Percentiles rank a stretch among this genome's conserved stretches.
phyloP scores from a whole-genome alignment of 2,888 invertebrate genomes.

The Ormyrus rosae region DNA sequence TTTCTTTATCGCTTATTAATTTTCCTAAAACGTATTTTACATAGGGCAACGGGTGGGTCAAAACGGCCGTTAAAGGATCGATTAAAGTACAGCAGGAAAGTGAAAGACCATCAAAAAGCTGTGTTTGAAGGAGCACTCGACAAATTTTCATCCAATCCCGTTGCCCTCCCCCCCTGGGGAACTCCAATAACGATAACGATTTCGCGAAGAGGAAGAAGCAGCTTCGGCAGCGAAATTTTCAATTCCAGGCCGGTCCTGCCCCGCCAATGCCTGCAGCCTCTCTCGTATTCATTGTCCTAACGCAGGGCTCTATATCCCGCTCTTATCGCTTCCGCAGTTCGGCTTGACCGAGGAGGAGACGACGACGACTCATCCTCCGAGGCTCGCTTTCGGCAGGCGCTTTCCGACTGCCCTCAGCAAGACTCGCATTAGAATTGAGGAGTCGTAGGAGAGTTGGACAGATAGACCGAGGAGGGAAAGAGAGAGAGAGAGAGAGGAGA shows the following conservation, averaged over 20 bases:
- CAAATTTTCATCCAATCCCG: constrained; percentile 47
- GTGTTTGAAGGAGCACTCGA: constrained; percentile 4
- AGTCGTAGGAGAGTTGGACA: constrained; percentile 26
- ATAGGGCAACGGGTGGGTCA: too few species aligned
- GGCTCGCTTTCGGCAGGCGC: constrained; percentile 7
- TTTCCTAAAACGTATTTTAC: too few species aligned
- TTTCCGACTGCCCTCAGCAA: constrained; percentile 27
- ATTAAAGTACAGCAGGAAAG: not conserved
- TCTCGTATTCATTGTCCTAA: constrained; percentile 49
- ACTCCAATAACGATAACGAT: constrained; percentile 53
- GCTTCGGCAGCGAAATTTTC: constrained; percentile 36
- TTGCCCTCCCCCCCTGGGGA: not conserved
- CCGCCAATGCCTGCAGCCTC: not conserved
- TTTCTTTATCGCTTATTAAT: too few species aligned
- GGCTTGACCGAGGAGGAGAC: constrained; percentile 39
- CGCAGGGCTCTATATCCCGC: constrained; percentile 10
- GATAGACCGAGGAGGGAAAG: constrained; percentile 17
- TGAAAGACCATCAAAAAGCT: not conserved
- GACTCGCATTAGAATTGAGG: constrained; percentile 54
- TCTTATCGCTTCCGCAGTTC: constrained; percentile 53
- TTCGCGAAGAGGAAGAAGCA: constrained; percentile 33
- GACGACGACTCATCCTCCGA: constrained; percentile 4
- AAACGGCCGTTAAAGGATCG: too few species aligned
- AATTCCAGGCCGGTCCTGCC: constrained; percentile 37
- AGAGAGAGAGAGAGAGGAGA: not conserved